Base-by-base conservation (phyloP, 1,140 invertebrate species). In the Linepithema humile region DNA sequence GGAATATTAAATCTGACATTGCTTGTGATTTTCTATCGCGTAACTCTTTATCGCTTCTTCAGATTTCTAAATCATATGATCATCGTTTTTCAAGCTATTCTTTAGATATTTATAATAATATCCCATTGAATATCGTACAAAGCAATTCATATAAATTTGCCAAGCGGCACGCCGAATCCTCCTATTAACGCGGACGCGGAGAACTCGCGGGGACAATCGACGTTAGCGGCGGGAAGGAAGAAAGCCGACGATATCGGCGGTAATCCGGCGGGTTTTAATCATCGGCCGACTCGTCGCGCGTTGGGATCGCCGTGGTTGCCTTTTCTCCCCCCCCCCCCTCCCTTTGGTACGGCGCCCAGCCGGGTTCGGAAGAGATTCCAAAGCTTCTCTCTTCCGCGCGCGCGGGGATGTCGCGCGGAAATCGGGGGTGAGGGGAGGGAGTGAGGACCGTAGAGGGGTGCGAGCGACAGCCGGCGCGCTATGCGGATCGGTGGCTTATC, bases 401-500 rank as follows among this genome's bases (percentile, higher is more conserved):
- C n/a, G 48, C 32, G 23, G 40, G 29, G 17, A 62, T 29, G 29
- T 15, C 26, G 17, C 26, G 26, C 20, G 23, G 29, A 15, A 9
- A 23, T 0, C 2, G 43, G 20, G 55, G 48, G 9, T 26, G 10
- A 17, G 50, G 10, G 12, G 48, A 7, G 9, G 48, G 23, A 35
- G n/a, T 23, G 50, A 55, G 72, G 53, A 84, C 40, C 72, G 73
- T 62, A 40, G 80, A 69, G 83, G 86, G 72, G 69, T 69, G 75
- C 64, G 86, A 83, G 65, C 83, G 87, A 88, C 86, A 88, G 83
- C 83, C 87, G 83, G 82, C 72, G 82, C 72, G 86, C 86, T 88
- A 88, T 88, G 87, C 87, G 87, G 86, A 88, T 88, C 90, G 85
- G n/a, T n/a, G 77, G 92, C 92, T 94, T 94, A 94, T 94, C 94